phyloP scores from a whole-genome alignment of 2,113 vertebrate genomes.

The Apodemus sylvaticus region DNA sequence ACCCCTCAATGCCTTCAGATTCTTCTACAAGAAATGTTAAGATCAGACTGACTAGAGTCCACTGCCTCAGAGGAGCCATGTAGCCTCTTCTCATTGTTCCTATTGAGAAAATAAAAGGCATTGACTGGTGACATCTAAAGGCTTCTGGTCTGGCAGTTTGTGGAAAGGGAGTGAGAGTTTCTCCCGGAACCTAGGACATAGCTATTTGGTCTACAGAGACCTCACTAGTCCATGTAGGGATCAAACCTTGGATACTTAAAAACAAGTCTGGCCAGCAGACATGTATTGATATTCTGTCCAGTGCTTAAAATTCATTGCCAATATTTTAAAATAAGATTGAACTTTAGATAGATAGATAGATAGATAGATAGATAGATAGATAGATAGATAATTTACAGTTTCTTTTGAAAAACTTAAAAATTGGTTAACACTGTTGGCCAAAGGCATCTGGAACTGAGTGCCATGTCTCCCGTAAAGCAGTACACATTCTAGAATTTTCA shows the following conservation, averaged over 20 bases:
- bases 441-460: neutral
- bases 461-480: neutral
- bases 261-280: neutral
- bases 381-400: neutral
- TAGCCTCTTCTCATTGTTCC: neutral
- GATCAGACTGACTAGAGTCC: neutral
- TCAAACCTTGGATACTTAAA: neutral
- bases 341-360: neutral
- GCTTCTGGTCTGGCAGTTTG: neutral
- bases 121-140: neutral
- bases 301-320: slow-evolving; percentile 3
- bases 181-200: neutral
- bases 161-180: neutral
- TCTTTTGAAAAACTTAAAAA: slow-evolving; percentile 7
- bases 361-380: too few species aligned
- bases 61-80: neutral
- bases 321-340: neutral
- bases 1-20: neutral
- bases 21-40: neutral
- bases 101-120: neutral
- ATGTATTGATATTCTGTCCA: neutral
- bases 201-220: neutral
- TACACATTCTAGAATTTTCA: neutral
- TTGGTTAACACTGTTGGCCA: neutral
- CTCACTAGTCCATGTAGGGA: neutral